Conservation (phyloP, 2,797 vertebrate species). For the Mus minutoides region DNA sequence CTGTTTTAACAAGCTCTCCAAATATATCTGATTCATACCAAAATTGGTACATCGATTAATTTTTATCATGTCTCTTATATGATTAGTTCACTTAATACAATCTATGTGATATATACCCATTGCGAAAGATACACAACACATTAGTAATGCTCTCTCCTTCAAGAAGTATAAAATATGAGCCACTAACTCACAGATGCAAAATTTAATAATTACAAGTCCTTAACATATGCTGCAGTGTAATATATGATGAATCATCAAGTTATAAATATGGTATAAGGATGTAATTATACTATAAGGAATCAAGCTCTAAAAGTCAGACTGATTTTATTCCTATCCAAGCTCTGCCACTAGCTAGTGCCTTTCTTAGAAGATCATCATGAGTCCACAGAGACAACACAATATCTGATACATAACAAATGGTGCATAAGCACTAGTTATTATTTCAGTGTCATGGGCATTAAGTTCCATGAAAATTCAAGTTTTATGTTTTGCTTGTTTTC, state of each 20-base stretch:
- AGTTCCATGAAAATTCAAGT: background rate
- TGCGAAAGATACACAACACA: background rate
- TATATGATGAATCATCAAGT: background rate
- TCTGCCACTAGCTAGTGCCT: background rate
- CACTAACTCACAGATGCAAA: background rate
- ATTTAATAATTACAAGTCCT: background rate
- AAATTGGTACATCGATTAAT: background rate
- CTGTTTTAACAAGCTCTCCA: background rate
- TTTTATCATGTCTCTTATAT: background rate
- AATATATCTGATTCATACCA: background rate
- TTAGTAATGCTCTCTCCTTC: background rate
- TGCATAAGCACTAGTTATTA: background rate
- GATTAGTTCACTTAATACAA: background rate
- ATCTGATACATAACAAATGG: background rate
- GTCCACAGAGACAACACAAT: background rate
- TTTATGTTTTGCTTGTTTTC: background rate
- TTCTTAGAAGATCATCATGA: background rate
- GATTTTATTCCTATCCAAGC: background rate
- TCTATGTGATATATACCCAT: background rate
- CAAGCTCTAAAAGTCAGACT: background rate
- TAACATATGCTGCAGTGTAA: background rate
- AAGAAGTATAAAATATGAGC: conserved; percentile 18
- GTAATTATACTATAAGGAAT: background rate
- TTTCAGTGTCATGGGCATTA: background rate
- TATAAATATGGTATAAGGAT: background rate